Evolutionary conservation across 2,888 invertebrate genomes (phyloP).

Genomic region (Microplitis deprimator): DNA sequence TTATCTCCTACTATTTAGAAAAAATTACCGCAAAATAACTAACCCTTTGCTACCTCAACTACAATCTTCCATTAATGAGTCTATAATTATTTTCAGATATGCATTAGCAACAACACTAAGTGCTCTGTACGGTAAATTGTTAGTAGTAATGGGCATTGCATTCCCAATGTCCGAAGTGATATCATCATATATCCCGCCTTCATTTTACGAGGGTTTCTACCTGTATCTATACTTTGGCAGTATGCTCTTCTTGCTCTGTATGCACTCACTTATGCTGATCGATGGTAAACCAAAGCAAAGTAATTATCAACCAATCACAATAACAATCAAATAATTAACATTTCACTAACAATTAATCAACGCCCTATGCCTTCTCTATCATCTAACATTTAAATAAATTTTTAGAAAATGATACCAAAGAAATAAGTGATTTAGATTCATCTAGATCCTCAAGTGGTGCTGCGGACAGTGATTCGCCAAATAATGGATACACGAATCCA

Average conservation of each 20-base stretch:
- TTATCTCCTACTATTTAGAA: too few species aligned
- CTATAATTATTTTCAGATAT: slow-evolving; percentile 76
- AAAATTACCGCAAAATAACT: too few species aligned
- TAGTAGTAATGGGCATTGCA: slow-evolving; percentile 95
- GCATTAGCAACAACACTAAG: slow-evolving; percentile 91
- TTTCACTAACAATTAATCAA: too few species aligned
- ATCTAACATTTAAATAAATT: too few species aligned
- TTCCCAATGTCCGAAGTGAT: slow-evolving; percentile 97
- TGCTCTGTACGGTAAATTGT: slow-evolving; percentile 92
- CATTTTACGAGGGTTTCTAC: slow-evolving; percentile 94
- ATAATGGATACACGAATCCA: slow-evolving; percentile 62
- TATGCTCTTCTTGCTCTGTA: slow-evolving; percentile 87
- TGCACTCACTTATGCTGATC: slow-evolving; percentile 84
- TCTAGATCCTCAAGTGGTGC: slow-evolving; percentile 68
- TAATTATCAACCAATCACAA: slow-evolving; percentile 51
- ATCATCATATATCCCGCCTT: slow-evolving; percentile 93
- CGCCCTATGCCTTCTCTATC: too few species aligned
- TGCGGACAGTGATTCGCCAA: slow-evolving; percentile 66
- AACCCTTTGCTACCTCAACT: too few species aligned
- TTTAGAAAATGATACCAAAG: slow-evolving; percentile 65
- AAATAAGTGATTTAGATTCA: slow-evolving; percentile 68
- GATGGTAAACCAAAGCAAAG: slow-evolving; percentile 74
- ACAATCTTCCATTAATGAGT: too few species aligned
- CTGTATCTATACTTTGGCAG: slow-evolving; percentile 89
- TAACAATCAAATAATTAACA: too few species aligned